A percentile compares a stretch with the other conserved stretches of the same genome.
Conservation (phyloP, 1,140 invertebrate genomes). For the Scaptomyza pallida region DNA sequence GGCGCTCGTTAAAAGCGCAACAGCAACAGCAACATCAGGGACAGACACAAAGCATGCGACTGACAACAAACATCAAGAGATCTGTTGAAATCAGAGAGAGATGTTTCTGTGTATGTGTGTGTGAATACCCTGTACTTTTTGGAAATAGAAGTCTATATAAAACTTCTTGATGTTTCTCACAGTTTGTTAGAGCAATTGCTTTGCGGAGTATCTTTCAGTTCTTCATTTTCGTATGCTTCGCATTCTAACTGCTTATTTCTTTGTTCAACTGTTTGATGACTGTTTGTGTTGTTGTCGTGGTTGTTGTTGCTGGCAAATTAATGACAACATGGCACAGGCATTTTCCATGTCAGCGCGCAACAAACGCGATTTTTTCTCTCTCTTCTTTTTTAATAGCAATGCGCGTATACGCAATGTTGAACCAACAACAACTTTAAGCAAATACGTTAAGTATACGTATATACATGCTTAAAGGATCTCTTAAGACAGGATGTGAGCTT, state of each 20-base stretch:
- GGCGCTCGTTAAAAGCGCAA: constrained; percentile 62
- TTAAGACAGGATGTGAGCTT: neutral
- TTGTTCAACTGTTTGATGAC: neutral
- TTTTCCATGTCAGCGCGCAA: constrained; percentile 63
- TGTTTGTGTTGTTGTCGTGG: constrained; percentile 10
- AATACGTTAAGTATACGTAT: neutral
- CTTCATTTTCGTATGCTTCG: neutral
- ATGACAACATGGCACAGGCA: constrained; percentile 57
- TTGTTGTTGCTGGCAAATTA: constrained; percentile 59
- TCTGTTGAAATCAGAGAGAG: constrained; percentile 24
- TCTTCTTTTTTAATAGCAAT: constrained; percentile 18
- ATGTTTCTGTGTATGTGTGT: neutral
- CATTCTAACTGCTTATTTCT: constrained; percentile 14
- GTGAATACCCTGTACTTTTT: neutral
- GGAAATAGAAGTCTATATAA: too few species aligned
- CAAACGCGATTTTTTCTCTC: constrained; percentile 10
- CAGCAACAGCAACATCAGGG: constrained; percentile 45
- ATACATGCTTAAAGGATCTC: neutral
- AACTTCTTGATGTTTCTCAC: too few species aligned
- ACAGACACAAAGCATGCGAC: constrained; percentile 27
- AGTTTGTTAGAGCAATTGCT: neutral
- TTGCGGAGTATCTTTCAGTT: constrained; percentile 3
- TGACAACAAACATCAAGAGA: constrained; percentile 34
- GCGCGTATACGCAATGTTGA: neutral
- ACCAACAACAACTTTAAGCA: constrained; percentile 7